Percentiles rank a stretch among this genome's conserved stretches.
These are phyloP conservation scores for Plutomurus gul DNA, from an alignment of 1,140 invertebrate species.

Conservation along the genomic window DNA sequence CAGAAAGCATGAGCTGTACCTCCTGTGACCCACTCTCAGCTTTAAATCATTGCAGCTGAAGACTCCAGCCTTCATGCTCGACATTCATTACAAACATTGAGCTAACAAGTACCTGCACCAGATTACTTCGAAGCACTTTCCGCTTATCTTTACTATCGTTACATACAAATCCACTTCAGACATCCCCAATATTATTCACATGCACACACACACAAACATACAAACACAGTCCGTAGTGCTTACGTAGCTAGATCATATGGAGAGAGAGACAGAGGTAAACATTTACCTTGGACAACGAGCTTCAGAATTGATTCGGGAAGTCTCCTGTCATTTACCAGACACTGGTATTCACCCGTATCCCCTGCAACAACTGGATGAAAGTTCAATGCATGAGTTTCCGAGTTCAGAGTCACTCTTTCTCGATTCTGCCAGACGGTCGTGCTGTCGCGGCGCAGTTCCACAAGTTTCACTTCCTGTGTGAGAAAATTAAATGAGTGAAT, in stretches of 20 bases:
- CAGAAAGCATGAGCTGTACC: too few species aligned
- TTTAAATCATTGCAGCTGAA: background rate
- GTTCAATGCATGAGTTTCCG: constrained; percentile 67
- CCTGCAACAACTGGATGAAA: constrained; percentile 66
- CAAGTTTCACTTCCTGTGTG: constrained; percentile 56
- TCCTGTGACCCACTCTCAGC: background rate
- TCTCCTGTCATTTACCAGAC: constrained; percentile 69
- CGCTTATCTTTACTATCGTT: too few species aligned
- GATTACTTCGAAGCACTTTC: too few species aligned
- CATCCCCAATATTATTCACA: too few species aligned
- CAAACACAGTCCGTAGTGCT: background rate
- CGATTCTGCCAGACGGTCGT: constrained; percentile 63
- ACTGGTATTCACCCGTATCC: constrained; percentile 70
- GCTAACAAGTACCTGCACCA: background rate
- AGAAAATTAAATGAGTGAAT: background rate
- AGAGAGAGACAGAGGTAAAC: background rate
- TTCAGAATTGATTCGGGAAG: constrained; percentile 67
- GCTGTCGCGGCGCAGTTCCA: constrained; percentile 63
- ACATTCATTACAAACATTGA: background rate
- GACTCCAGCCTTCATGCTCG: background rate
- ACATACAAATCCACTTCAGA: too few species aligned
- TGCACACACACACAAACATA: background rate
- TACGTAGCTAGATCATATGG: background rate
- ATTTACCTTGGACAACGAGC: constrained; percentile 69
- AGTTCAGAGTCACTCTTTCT: constrained; percentile 63